These are phyloP conservation scores for Scomber scombrus DNA, from an alignment of 2,113 vertebrate genomes.

Conservation along the genomic window DNA sequence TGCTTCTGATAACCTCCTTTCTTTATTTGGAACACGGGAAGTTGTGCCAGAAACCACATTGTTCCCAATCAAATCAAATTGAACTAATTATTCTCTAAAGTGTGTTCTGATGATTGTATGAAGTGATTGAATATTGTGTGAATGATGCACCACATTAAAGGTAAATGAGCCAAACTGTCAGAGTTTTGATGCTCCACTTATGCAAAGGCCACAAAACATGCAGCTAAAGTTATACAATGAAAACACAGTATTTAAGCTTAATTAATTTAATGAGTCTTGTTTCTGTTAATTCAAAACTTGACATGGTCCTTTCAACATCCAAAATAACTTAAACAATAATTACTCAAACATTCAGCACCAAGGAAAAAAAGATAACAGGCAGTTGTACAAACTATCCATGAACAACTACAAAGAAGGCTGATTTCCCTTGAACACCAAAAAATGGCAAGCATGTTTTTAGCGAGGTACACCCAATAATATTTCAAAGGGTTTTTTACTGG, in stretches of 20 bases:
- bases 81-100: too few species aligned
- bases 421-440: constrained; percentile 75
- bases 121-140: too few species aligned
- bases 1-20: too few species aligned
- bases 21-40: too few species aligned
- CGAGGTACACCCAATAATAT: constrained; percentile 1
- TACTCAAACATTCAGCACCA: constrained; percentile 54
- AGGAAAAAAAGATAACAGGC: constrained; percentile 41
- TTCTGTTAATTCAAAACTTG: constrained; percentile 52
- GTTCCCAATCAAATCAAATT: too few species aligned
- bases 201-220: constrained; percentile 10
- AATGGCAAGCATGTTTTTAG: constrained; percentile 41
- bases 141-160: too few species aligned
- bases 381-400: constrained; percentile 43
- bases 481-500: constrained; percentile 12
- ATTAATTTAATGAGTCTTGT: constrained; percentile 59
- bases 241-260: constrained; percentile 31
- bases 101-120: too few species aligned
- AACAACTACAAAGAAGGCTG: constrained; percentile 38
- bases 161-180: too few species aligned
- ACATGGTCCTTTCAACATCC: constrained; percentile 61
- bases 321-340: constrained; percentile 58
- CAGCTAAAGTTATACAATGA: not conserved
- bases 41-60: too few species aligned
- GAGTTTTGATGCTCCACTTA: too few species aligned